Evolutionary conservation across 1,140 invertebrate genomes (phyloP).

Genomic region (Drosophila mojavensis): DNA sequence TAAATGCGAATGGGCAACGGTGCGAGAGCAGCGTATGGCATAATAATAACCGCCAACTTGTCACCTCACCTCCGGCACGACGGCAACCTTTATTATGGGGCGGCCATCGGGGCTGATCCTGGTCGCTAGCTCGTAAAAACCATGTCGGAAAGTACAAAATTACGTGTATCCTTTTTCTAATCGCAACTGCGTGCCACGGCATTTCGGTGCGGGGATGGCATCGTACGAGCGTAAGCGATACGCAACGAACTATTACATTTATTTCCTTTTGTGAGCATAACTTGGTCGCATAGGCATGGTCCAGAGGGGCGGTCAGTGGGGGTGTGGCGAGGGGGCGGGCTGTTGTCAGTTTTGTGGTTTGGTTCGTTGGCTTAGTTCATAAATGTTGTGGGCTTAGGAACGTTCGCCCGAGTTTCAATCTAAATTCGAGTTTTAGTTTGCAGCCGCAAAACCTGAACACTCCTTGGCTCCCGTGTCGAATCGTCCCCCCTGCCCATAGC

Average conservation of each 20-base stretch:
- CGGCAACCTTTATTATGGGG: slow-evolving; percentile 58
- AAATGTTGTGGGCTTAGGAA: slow-evolving; percentile 50
- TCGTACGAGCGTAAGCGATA: slow-evolving; percentile 3
- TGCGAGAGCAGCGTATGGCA: slow-evolving; percentile 52
- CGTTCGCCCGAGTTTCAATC: slow-evolving; percentile 33
- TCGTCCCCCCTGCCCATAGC: not conserved
- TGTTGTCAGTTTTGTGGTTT: slow-evolving; percentile 62
- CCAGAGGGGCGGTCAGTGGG: not conserved
- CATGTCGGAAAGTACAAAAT: slow-evolving; percentile 61
- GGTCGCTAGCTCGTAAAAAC: slow-evolving; percentile 54
- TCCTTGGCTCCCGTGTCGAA: too few relatives aligned
- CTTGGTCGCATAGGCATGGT: slow-evolving; percentile 9
- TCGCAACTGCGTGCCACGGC: slow-evolving; percentile 53
- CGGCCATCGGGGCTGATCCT: slow-evolving; percentile 5
- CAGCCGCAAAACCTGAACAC: not conserved
- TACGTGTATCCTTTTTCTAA: slow-evolving; percentile 82
- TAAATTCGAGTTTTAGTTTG: slow-evolving; percentile 20
- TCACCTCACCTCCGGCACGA: slow-evolving; percentile 59
- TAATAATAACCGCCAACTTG: slow-evolving; percentile 80
- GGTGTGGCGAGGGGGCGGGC: not conserved
- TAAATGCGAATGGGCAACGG: slow-evolving; percentile 42
- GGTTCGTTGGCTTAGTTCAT: slow-evolving; percentile 65
- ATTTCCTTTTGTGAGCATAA: slow-evolving; percentile 51
- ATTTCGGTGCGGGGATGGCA: not conserved
- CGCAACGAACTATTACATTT: slow-evolving; percentile 70